Percentiles rank a stretch among this genome's conserved stretches.
Evolutionary conservation across 1,140 invertebrate species (phyloP).

Genomic region (Nymphalis io): DNA sequence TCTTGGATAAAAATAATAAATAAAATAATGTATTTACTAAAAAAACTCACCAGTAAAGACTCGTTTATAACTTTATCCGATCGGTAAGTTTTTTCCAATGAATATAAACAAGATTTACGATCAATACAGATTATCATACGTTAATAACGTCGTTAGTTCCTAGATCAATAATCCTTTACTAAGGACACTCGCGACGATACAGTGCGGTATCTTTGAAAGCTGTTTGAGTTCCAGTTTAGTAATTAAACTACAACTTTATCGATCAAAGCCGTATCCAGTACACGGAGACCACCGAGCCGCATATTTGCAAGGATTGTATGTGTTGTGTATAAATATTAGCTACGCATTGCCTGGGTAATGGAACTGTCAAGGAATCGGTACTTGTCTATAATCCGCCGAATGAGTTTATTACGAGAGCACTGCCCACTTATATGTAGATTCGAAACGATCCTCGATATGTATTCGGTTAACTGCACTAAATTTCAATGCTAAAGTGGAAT

Average conservation of each 20-base stretch:
- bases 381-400: conserved; percentile 68
- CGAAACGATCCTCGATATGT: conserved; percentile 22
- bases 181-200: conserved; percentile 35
- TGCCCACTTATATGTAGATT: conserved; percentile 56
- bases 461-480: conserved; percentile 35
- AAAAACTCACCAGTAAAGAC: neutral
- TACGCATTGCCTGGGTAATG: conserved; percentile 61
- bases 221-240: conserved; percentile 68
- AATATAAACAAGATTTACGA: conserved; percentile 16
- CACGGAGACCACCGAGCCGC: conserved; percentile 62
- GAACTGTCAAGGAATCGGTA: conserved; percentile 64
- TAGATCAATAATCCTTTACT: conserved; percentile 20
- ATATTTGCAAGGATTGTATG: conserved; percentile 55
- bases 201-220: conserved; percentile 62
- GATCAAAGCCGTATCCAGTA: conserved; percentile 65
- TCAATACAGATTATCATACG: conserved; percentile 14
- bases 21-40: no score
- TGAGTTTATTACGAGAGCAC: conserved; percentile 68
- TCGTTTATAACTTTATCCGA: neutral
- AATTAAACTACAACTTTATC: conserved; percentile 79
- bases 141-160: conserved; percentile 27
- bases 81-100: neutral
- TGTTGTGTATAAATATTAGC: conserved; percentile 62
- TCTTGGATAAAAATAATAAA: no score
- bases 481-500: conserved; percentile 35